Evolutionary conservation across 2,797 vertebrate genomes (phyloP), one percentile per base, ranked within the genome.

Genomic region (Betta splendens): DNA sequence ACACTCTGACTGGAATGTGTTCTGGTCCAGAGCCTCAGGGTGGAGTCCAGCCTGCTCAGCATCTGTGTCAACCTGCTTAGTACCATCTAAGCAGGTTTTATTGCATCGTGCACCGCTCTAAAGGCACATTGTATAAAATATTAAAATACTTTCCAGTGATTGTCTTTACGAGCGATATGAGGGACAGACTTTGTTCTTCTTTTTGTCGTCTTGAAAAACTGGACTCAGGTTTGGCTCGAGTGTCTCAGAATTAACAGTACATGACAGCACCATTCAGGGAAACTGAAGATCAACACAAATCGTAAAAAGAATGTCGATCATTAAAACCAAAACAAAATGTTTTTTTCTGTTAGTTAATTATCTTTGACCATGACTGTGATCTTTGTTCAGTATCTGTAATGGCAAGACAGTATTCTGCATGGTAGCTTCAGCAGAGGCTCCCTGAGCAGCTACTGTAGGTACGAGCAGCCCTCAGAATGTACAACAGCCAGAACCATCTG

Each of bases 261-360:
- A 58, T 46, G 49, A 63, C n/a, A 45, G 51, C 26, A 60, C 52
- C 56, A 22, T 37, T 51, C 12, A 3, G 18, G 18, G n/a, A 29
- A 45, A 58, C 18, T 10, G 15, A 32, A n/a, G 20, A 52, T 44
- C 9, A 64, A 66, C n/a, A 83, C 5, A 72, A 49, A 64, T 74
- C 54, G n/a, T n/a, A n/a, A n/a, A n/a, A n/a, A n/a, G n/a, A n/a
- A n/a, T n/a, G n/a, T n/a, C n/a, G n/a, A n/a, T n/a, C n/a, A n/a
- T n/a, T n/a, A n/a, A 71, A 46, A 20, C 23, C 23, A 31, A 31
- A n/a, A 16, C 32, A 35, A 25, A 50, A 31, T 26, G 20, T 46
- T 59, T 60, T 65, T 21, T 68, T 52, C 61, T 72, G 80, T 89
- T 90, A 81, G 81, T 89, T 84, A 81, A 54, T n/a, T n/a, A n/a